phyloP scores from a whole-genome alignment of 2,888 invertebrate species.

The Nomada fucata region DNA sequence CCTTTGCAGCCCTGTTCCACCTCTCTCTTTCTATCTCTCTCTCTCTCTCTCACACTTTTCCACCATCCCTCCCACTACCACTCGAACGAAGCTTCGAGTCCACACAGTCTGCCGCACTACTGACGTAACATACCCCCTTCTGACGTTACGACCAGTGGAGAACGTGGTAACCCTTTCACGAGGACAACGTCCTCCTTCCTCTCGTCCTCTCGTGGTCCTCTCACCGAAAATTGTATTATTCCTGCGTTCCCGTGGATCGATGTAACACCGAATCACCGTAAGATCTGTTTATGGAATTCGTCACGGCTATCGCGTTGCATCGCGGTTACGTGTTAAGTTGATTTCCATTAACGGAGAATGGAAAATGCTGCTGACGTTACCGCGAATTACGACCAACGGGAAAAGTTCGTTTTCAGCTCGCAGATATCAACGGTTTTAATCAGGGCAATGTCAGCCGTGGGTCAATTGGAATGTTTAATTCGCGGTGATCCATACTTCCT shows the following conservation, averaged over 20 bases:
- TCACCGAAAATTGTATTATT: neutral
- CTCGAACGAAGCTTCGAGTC: slow-evolving; percentile 36
- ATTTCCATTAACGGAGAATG: too few relatives aligned
- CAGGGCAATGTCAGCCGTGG: too few relatives aligned
- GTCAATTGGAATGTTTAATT: too few relatives aligned
- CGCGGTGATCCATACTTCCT: too few relatives aligned
- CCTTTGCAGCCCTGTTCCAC: slow-evolving; percentile 25
- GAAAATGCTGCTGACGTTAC: too few relatives aligned
- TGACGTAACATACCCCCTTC: slow-evolving; percentile 75
- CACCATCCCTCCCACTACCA: neutral
- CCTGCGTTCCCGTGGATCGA: slow-evolving; percentile 11
- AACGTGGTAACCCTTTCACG: slow-evolving; percentile 63
- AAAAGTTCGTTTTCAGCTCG: too few relatives aligned
- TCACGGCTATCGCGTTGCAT: neutral
- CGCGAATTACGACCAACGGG: too few relatives aligned
- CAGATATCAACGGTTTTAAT: too few relatives aligned
- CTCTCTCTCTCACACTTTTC: slow-evolving; percentile 1
- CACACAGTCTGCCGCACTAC: slow-evolving; percentile 74
- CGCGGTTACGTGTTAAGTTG: too few relatives aligned
- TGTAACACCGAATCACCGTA: neutral
- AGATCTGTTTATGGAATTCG: neutral
- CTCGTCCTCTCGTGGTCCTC: neutral
- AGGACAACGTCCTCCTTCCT: slow-evolving; percentile 60
- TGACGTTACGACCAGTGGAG: slow-evolving; percentile 74
- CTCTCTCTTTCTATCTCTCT: neutral